These are phyloP conservation scores for Dendrolimus punctatus DNA, from an alignment of 1,140 invertebrate genomes.

Conservation along the genomic window DNA sequence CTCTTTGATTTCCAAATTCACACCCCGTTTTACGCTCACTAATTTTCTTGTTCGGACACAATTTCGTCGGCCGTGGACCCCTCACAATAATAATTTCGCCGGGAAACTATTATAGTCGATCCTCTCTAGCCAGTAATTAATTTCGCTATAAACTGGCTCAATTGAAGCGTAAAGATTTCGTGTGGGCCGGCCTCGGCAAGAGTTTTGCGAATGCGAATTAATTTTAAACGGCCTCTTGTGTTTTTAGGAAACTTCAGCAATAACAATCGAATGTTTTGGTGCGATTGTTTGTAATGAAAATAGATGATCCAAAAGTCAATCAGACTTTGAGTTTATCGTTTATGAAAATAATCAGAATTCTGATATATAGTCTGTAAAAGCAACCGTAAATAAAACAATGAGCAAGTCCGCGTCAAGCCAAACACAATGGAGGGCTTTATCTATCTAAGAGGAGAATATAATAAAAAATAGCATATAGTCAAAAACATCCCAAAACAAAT, in stretches of 20 bases:
- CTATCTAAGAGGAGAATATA: too few species aligned
- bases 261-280: not conserved
- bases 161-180: constrained; percentile 66
- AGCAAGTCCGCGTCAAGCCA: too few species aligned
- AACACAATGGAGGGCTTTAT: too few species aligned
- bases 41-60: constrained; percentile 71
- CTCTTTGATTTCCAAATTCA: constrained; percentile 65
- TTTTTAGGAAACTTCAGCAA: constrained; percentile 29
- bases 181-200: constrained; percentile 39
- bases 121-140: constrained; percentile 64
- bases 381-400: too few species aligned
- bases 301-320: too few species aligned
- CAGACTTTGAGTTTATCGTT: not conserved
- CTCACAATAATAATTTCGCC: constrained; percentile 66
- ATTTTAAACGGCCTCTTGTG: constrained; percentile 45
- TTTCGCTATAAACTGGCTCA: constrained; percentile 66
- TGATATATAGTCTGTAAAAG: not conserved
- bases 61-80: constrained; percentile 48
- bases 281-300: too few species aligned
- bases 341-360: not conserved
- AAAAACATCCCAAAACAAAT: too few species aligned
- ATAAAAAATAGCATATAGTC: too few species aligned
- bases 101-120: constrained; percentile 68
- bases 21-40: constrained; percentile 68
- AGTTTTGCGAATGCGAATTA: constrained; percentile 57